Evolutionary conservation across 2,113 vertebrate species (phyloP), one percentile per base, ranked within the genome.

Genomic region (Marmota flaviventris): DNA sequence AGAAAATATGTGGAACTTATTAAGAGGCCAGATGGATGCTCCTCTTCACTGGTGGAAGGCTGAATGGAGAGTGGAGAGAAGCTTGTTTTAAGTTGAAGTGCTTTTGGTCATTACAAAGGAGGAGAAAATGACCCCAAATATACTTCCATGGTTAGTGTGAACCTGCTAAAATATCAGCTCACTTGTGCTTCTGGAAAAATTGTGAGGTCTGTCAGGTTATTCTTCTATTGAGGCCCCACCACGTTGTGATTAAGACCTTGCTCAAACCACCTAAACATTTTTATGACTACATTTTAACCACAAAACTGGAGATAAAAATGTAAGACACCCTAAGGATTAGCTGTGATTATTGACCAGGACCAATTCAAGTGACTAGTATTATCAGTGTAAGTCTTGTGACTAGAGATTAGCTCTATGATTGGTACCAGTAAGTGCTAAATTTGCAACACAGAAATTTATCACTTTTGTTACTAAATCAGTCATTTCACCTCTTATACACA

Each of bases 51-150:
- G 17, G 4, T 42, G 17, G 51, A n/a, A 76, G 58, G 2, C 5
- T 1, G 6, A n/a, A 78, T 69, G 29, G 17, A 20, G 24, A 84
- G 1, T 2, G 8, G 0, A 34, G 7, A 6, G 6, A 65, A 34
- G 6, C 6, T 83, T 73, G 42, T 48, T 73, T 39, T 20, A 69
- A 70, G 48, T 13, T 17, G 83, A 53, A 4, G 3, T 78, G 61
- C 2, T 89, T 84, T 65, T 24, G 27, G 29, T 72, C 56, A 0
- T 37, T 58, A 58, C 14, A 4, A 2, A n/a, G 1, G 9, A 10
- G 78, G 22, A 10, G 1, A 4, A 39, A 63, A 27, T 27, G 20
- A 82, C 7, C 20, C 12, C 6, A 63, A 70, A 56, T 63, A 72
- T 10, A 17, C 29, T 17, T 53, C 29, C 14, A 5, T n/a, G 12